Conservation (phyloP, 2,888 invertebrate genomes). For the Watsonalla cultraria region DNA sequence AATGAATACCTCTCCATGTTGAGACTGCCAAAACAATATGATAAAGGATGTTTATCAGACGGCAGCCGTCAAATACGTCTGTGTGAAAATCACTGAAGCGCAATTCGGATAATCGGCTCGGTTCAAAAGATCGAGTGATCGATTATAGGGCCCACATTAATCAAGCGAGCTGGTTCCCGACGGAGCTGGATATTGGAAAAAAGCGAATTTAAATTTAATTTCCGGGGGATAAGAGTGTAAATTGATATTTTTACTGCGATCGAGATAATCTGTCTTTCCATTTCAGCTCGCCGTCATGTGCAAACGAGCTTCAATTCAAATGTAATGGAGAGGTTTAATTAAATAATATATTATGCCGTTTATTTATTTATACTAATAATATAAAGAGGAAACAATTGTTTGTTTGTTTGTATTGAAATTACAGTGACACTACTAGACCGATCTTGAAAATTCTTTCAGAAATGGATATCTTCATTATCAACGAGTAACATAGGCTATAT, state of each 20-base stretch:
- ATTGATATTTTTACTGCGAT: conserved; percentile 9
- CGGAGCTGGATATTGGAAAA: conserved; percentile 1
- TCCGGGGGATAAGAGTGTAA: conserved; percentile 11
- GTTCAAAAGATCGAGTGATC: background rate
- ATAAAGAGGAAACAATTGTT: too few relatives aligned
- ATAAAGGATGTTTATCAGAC: background rate
- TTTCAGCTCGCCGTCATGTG: background rate
- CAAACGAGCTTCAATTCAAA: background rate
- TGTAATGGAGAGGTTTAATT: background rate
- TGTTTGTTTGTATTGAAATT: too few relatives aligned
- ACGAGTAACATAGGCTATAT: too few relatives aligned
- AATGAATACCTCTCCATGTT: too few relatives aligned
- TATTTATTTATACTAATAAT: too few relatives aligned
- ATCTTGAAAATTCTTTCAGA: too few relatives aligned
- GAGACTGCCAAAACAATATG: too few relatives aligned
- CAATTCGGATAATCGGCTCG: conserved; percentile 5
- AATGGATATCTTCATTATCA: too few relatives aligned
- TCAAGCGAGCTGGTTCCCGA: conserved; percentile 5
- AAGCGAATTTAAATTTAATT: conserved; percentile 13
- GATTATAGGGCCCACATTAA: conserved; percentile 8
- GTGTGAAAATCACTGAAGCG: conserved; percentile 5
- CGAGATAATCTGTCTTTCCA: background rate
- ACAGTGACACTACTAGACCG: too few relatives aligned
- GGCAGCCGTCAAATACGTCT: background rate
- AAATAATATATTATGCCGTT: background rate